Percentiles rank a stretch among this genome's conserved stretches.
Evolutionary conservation across 2,888 invertebrate species (phyloP).

Genomic region (Drosophila setosimentum): DNA sequence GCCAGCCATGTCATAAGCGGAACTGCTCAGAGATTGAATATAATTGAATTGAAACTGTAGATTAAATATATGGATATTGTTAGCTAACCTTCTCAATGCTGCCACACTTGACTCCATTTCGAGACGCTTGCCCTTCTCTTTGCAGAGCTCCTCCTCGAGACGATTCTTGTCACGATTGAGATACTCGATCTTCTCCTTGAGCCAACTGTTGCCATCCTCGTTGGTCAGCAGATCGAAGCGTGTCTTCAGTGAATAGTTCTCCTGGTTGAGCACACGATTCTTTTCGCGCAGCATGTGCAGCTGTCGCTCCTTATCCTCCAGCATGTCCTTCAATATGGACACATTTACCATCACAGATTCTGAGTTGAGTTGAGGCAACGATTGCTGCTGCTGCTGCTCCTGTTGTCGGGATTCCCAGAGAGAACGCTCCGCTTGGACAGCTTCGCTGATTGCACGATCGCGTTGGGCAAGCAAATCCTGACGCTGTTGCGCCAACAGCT

Average conservation of each 20-base stretch:
- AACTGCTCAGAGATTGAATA: conserved; percentile 51
- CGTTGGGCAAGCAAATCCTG: conserved; percentile 87
- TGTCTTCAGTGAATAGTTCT: conserved; percentile 89
- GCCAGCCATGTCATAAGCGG: conserved; percentile 72
- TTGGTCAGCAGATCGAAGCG: conserved; percentile 90
- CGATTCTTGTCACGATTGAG: conserved; percentile 86
- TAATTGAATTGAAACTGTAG: neutral
- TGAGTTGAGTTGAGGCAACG: conserved; percentile 71
- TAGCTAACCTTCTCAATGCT: conserved; percentile 85
- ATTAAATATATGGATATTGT: neutral
- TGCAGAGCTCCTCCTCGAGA: conserved; percentile 84
- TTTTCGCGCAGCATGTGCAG: conserved; percentile 88
- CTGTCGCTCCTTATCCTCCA: conserved; percentile 90
- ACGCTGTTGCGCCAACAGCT: conserved; percentile 89
- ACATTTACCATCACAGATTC: conserved; percentile 86
- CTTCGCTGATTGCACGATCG: conserved; percentile 86
- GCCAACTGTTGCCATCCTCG: conserved; percentile 87
- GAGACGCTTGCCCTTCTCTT: conserved; percentile 82
- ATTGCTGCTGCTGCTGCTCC: conserved; percentile 7
- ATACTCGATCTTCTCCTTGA: conserved; percentile 86
- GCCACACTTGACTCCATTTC: conserved; percentile 86
- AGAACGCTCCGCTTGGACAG: conserved; percentile 86
- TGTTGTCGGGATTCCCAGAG: conserved; percentile 82
- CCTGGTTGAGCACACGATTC: conserved; percentile 87
- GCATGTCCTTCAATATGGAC: conserved; percentile 88